Conservation (phyloP, 2,797 vertebrate species). For the Enteromius argenteus region DNA sequence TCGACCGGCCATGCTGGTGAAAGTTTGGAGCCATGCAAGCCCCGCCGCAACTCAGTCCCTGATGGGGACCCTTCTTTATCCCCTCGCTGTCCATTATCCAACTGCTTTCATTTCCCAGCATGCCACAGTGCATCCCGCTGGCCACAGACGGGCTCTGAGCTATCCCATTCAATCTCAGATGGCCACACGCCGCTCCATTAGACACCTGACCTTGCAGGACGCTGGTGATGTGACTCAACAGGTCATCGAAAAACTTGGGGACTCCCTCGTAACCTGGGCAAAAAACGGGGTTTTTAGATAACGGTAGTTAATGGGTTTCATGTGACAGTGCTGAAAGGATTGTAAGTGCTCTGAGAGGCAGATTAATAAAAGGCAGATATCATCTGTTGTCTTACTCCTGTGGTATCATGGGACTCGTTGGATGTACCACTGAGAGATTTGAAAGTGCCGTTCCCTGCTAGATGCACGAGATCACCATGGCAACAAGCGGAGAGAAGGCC, state of each 20-base stretch:
- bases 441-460: slow-evolving; percentile 33
- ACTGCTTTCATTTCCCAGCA: slow-evolving; percentile 80
- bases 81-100: slow-evolving; percentile 80
- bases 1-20: slow-evolving; percentile 84
- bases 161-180: slow-evolving; percentile 67
- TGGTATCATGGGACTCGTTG: slow-evolving; percentile 43
- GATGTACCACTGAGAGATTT: slow-evolving; percentile 36
- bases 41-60: slow-evolving; percentile 84
- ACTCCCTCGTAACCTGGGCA: slow-evolving; percentile 93
- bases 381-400: slow-evolving; percentile 46
- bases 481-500: slow-evolving; percentile 47
- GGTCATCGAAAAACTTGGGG: slow-evolving; percentile 93
- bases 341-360: not conserved
- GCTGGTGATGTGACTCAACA: slow-evolving; percentile 92
- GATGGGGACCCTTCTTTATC: slow-evolving; percentile 79
- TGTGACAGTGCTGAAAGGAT: not conserved
- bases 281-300: not conserved
- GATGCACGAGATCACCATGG: slow-evolving; percentile 52
- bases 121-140: slow-evolving; percentile 73
- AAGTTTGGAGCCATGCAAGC: slow-evolving; percentile 80
- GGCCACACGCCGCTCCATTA: slow-evolving; percentile 67
- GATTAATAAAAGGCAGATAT: slow-evolving; percentile 34
- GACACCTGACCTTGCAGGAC: slow-evolving; percentile 86
- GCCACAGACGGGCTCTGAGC: slow-evolving; percentile 71
- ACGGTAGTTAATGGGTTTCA: not conserved